Evolutionary conservation across 2,888 invertebrate species (phyloP), one percentile per base, ranked within the genome.

Genomic region (Rotaria magnacalcarata): DNA sequence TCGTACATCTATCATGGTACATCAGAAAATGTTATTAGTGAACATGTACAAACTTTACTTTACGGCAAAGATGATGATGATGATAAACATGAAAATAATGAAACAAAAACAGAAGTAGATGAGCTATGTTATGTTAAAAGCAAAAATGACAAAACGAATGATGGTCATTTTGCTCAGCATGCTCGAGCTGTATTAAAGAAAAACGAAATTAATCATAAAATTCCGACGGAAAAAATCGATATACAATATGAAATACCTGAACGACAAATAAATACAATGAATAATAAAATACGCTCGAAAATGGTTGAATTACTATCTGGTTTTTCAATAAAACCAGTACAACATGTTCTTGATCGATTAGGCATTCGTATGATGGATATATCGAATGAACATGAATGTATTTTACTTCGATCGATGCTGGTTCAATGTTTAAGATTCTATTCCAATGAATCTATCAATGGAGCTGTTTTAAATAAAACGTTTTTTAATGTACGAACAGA

Each of bases 361-460:
- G 75, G 75, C 5, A 80, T 80, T 43, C 75, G 47, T 80, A 80
- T 80, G 75, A 47, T 80, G 21, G 75, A 80, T 80, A 47, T 80
- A 24, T 80, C 75, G 4, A 47, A 80, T 80, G 75, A 80, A 47
- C 75, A 80, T 8, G 75, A 80, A 47, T 80, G 75, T 80, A 21
- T 47, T 24, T n/a, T 80, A 47, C 75, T 80, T 80, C 75, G 75
- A 80, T 43, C 75, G 3, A 80, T 80, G 75, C 47, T 80, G 43
- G 75, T 80, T 19, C 75, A 80, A 80, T 80, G 75, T 47, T 47
- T 80, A 41, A 41, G 75, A 14, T 80, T 80, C n/a, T 47, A 80
- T 47, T 80, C 75, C 0, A 80, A 80, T n/a, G 75, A 80, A 47
- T 4, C 47, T 24, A 80, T 80, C 2, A 80, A 80, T 80, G 41